Evolutionary conservation across 2,888 invertebrate species (phyloP), one percentile per base, ranked within the genome.

Genomic region (Desoria tigrina): DNA sequence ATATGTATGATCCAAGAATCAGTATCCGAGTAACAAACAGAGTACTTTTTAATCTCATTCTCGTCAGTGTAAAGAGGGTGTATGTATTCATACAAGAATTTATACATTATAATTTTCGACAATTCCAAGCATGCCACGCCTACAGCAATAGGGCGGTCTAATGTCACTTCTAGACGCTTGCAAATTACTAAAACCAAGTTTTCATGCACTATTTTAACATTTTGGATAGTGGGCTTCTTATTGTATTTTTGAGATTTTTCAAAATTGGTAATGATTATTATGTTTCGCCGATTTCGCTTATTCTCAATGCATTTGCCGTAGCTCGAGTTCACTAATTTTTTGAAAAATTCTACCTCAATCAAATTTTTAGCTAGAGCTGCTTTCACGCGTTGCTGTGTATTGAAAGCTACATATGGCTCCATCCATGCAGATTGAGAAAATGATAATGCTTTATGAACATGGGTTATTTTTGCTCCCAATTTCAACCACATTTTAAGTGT

Each of bases 81-180:
- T 4, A 71, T 57, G 28, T 42, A 56, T 0, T 56, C 23, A 28
- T 71, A 71, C 6, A 32, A 64, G 37, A 65, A 69, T 1, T 21
- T 21, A 11, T 55, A 65, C 55, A 68, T 59, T n/a, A 42, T 28
- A 1, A 6, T 18, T 28, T 60, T 63, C 0, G 56, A 42, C 2
- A 60, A 42, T 14, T 68, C 68, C 14, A 71, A 42, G 6, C 58
- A 32, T 14, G 56, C 54, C 1, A 68, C 61, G 1, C 71, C 71
- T 14, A 39, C 16, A 4, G 39, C 58, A 18, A 71, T 62, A 3
- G 57, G 61, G 16, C 45, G 53, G 18, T 61, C 39, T 7, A 70
- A 18, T 2, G 37, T 60, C 1, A 68, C 55, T 1, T 2, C 1
- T 1, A 32, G n/a, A 14, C 56, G 58, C 16, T 51, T 58, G 16